Evolutionary conservation across 37 sponge, comb jelly and placozoan species (phyloP).

Genomic region (Chondrosia reniformis): DNA sequence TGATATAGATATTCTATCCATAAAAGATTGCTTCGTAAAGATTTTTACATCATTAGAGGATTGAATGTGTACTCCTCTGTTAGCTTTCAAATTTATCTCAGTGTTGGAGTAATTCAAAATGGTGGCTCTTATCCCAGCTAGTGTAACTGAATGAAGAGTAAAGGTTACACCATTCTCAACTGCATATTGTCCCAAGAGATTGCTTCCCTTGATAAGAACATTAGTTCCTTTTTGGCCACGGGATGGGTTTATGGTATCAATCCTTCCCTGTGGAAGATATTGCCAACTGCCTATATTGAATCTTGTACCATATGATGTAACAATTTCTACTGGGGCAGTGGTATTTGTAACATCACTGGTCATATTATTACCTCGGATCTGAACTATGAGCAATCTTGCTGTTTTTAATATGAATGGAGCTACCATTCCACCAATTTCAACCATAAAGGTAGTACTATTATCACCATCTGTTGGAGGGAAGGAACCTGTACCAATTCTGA

Average conservation of each 20-base stretch:
- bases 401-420: background rate
- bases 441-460: constrained; percentile 38
- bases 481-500: constrained; percentile 15
- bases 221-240: constrained; percentile 57
- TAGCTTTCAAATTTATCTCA: constrained; percentile 13
- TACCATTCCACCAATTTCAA: constrained; percentile 31
- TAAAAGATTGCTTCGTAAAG: constrained; percentile 37
- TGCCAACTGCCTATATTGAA: constrained; percentile 22
- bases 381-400: background rate
- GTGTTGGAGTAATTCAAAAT: background rate
- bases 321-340: constrained; percentile 13
- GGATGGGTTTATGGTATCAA: constrained; percentile 22
- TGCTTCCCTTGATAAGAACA: constrained; percentile 49
- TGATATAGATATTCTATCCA: background rate
- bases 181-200: constrained; percentile 44
- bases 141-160: background rate
- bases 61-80: constrained; percentile 16
- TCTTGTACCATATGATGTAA: constrained; percentile 31
- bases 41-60: constrained; percentile 1
- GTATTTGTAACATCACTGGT: background rate
- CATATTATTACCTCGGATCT: background rate
- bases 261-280: constrained; percentile 26
- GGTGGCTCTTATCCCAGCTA: constrained; percentile 24
- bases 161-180: background rate
- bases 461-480: constrained; percentile 54